phyloP scores from a whole-genome alignment of 2,797 vertebrate genomes.

The Numenius phaeopus region DNA sequence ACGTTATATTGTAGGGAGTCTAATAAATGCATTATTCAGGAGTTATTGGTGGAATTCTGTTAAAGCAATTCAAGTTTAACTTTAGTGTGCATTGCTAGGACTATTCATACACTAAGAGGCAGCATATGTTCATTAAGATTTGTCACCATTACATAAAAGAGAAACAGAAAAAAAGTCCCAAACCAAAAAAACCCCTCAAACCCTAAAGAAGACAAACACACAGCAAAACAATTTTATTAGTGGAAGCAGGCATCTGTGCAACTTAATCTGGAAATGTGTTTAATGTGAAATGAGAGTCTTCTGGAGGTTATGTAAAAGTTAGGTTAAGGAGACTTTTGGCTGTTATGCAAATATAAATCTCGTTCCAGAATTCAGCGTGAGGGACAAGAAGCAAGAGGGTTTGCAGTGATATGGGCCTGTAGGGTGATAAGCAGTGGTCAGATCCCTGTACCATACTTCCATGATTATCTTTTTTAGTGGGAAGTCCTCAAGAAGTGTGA shows the following conservation, averaged over 20 bases:
- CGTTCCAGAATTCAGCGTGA: neutral
- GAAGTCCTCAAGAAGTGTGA: neutral
- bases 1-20: conserved; percentile 43
- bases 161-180: neutral
- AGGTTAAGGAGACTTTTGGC: neutral
- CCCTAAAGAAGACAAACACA: neutral
- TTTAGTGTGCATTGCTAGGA: neutral
- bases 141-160: neutral
- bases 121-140: neutral
- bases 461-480: neutral
- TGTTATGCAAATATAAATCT: neutral
- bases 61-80: neutral
- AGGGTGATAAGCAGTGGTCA: neutral
- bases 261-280: neutral
- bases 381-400: neutral
- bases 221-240: neutral
- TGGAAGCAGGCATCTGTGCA: neutral
- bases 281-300: neutral
- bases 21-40: conserved; percentile 56
- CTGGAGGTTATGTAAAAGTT: neutral
- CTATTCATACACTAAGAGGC: neutral
- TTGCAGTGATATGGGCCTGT: neutral
- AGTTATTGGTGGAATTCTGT: conserved; percentile 39
- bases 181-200: neutral
- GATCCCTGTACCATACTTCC: neutral